Conservation (phyloP, 2,113 vertebrate species). For the Oxygymnocypris stewartii region DNA sequence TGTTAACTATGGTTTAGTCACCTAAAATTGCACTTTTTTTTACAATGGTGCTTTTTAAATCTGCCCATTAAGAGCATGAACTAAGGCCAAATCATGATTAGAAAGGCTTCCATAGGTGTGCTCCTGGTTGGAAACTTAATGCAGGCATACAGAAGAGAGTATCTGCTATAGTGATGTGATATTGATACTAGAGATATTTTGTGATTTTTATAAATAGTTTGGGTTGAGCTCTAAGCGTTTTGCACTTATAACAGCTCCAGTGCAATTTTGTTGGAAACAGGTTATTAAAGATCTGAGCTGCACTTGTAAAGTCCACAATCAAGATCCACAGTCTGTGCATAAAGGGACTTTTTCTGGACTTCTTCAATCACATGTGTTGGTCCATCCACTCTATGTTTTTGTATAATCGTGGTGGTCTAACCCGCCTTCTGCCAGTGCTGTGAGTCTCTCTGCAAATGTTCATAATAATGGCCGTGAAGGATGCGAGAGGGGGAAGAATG, state of each 20-base stretch:
- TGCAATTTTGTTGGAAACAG: not conserved
- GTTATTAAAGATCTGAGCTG: not conserved
- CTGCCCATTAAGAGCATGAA: not conserved
- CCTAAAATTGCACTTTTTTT: not conserved
- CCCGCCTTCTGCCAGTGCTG: slow-evolving; percentile 32
- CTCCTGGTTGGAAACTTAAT: not conserved
- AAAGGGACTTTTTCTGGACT: not conserved
- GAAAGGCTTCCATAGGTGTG: not conserved
- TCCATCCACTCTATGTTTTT: no score
- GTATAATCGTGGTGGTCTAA: not conserved
- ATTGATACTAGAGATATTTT: not conserved
- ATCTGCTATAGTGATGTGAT: not conserved
- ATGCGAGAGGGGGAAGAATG: slow-evolving; percentile 74
- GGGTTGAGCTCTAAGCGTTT: not conserved
- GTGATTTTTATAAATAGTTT: not conserved
- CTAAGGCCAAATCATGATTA: not conserved
- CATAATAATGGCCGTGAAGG: slow-evolving; percentile 63
- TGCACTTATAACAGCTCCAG: not conserved
- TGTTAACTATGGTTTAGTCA: not conserved
- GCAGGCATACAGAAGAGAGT: not conserved
- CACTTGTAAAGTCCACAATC: not conserved
- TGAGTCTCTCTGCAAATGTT: slow-evolving; percentile 68
- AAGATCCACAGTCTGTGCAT: not conserved
- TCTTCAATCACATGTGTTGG: not conserved
- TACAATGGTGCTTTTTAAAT: not conserved